A percentile compares a stretch with the other conserved stretches of the same genome.
These are phyloP conservation scores for Apostichopus japonicus DNA, from an alignment of 35 echinoderm and acorn worm species.

Conservation along the genomic window DNA sequence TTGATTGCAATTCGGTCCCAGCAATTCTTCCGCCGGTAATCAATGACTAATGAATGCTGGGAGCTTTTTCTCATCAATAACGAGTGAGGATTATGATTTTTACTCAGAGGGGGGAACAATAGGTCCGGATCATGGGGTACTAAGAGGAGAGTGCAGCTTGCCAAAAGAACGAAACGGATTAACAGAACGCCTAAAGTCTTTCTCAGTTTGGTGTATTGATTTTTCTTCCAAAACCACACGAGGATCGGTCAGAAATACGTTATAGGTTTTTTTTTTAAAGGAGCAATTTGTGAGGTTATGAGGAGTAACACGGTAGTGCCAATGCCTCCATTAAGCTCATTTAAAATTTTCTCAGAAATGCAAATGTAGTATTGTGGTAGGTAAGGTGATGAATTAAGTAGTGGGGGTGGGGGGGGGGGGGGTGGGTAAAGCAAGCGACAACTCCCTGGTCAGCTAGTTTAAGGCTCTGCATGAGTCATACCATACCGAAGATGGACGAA, in stretches of 20 bases:
- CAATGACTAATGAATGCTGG: not conserved
- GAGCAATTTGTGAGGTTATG: too few relatives aligned
- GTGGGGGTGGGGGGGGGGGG: too few relatives aligned
- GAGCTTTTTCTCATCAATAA: slow-evolving; percentile 38
- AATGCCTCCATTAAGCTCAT: too few relatives aligned
- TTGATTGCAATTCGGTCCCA: slow-evolving; percentile 32
- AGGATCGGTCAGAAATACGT: not conserved
- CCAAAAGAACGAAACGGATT: slow-evolving; percentile 1
- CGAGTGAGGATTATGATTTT: slow-evolving; percentile 39
- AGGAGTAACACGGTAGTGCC: too few relatives aligned
- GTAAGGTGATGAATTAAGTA: too few relatives aligned
- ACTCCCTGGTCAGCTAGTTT: too few relatives aligned
- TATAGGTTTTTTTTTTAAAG: too few relatives aligned
- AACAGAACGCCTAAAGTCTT: slow-evolving; percentile 34
- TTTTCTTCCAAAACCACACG: not conserved
- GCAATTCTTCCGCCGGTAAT: slow-evolving; percentile 5
- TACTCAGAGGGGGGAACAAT: not conserved
- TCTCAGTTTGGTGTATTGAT: slow-evolving; percentile 9
- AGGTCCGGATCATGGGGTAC: not conserved
- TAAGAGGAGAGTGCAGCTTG: not conserved
- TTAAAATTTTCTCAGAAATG: too few relatives aligned
- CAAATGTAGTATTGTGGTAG: too few relatives aligned
- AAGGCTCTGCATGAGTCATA: too few relatives aligned
- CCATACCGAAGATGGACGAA: too few relatives aligned
- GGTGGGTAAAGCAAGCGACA: too few relatives aligned